A percentile compares a stretch with the other conserved stretches of the same genome.
These are phyloP conservation scores for Polylopha cassiicola DNA, from an alignment of 2,888 invertebrate genomes.

Conservation along the genomic window DNA sequence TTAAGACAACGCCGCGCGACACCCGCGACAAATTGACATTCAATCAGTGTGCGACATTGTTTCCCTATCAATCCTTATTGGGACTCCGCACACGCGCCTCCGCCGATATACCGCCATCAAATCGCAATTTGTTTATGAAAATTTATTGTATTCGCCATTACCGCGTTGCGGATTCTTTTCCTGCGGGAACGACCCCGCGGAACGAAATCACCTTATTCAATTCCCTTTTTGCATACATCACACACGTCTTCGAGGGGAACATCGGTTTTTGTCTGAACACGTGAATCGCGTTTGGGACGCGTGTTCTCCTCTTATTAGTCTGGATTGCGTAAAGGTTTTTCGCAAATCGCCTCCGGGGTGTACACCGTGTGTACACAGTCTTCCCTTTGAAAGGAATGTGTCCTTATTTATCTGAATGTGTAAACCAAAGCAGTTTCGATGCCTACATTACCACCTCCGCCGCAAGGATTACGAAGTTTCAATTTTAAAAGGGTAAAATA, in stretches of 20 bases:
- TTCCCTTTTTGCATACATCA: conserved; percentile 78
- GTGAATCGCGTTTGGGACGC: conserved; percentile 73
- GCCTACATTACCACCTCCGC: conserved; percentile 11
- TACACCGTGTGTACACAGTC: conserved; percentile 26
- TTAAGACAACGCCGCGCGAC: conserved; percentile 50
- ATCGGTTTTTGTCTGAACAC: conserved; percentile 71
- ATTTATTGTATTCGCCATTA: conserved; percentile 78
- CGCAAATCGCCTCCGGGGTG: conserved; percentile 52
- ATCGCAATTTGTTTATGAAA: conserved; percentile 78
- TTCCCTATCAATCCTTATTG: conserved; percentile 76
- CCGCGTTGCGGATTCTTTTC: conserved; percentile 69
- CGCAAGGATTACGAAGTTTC: conserved; percentile 8
- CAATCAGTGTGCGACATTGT: conserved; percentile 75
- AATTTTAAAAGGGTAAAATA: background rate
- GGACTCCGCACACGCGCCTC: conserved; percentile 60
- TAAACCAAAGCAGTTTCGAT: conserved; percentile 17
- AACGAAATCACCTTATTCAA: conserved; percentile 77
- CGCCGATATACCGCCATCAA: conserved; percentile 71
- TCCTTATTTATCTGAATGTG: conserved; percentile 23
- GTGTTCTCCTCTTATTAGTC: conserved; percentile 73
- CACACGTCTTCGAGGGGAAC: conserved; percentile 63
- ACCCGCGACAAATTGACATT: conserved; percentile 68
- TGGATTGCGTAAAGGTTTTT: conserved; percentile 67
- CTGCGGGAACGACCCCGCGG: conserved; percentile 70
- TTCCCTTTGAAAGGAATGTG: conserved; percentile 27